Evolutionary conservation across 2,797 vertebrate genomes (phyloP).

Genomic region (Nyctibius grandis): DNA sequence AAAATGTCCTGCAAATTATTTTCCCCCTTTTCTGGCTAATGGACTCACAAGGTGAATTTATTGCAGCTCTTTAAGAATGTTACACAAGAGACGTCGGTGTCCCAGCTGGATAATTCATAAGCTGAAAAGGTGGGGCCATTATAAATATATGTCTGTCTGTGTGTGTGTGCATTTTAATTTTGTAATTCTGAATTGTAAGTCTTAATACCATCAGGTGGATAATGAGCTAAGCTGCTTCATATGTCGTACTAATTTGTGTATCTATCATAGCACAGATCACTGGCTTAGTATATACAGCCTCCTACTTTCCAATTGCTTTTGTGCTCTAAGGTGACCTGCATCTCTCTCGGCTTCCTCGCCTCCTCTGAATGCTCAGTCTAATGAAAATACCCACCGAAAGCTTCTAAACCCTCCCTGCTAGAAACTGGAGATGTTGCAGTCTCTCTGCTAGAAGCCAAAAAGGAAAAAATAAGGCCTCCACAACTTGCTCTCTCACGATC

Average conservation of each 20-base stretch:
- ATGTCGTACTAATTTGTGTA: slow-evolving; percentile 41
- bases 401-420: slow-evolving; percentile 6
- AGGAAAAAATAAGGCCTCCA: slow-evolving; percentile 53
- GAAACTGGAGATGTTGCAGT: background rate
- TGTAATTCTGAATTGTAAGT: slow-evolving; percentile 17
- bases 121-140: slow-evolving; percentile 66
- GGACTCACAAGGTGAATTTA: slow-evolving; percentile 47
- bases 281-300: slow-evolving; percentile 7
- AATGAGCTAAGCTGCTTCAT: slow-evolving; percentile 50
- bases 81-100: slow-evolving; percentile 29
- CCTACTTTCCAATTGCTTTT: slow-evolving; percentile 25
- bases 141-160: slow-evolving; percentile 1
- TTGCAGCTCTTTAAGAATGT: slow-evolving; percentile 42
- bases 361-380: background rate
- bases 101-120: slow-evolving; percentile 54
- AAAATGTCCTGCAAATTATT: slow-evolving; percentile 31
- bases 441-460: slow-evolving; percentile 26
- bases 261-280: slow-evolving; percentile 41
- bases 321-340: slow-evolving; percentile 25
- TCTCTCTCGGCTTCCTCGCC: background rate
- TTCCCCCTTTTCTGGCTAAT: background rate
- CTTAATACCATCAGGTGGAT: slow-evolving; percentile 25
- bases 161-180: slow-evolving; percentile 20
- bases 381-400: slow-evolving; percentile 20
- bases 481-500: slow-evolving; percentile 54